Evolutionary conservation across 2,888 invertebrate species (phyloP).

Genomic region (Pristionchus mayeri): DNA sequence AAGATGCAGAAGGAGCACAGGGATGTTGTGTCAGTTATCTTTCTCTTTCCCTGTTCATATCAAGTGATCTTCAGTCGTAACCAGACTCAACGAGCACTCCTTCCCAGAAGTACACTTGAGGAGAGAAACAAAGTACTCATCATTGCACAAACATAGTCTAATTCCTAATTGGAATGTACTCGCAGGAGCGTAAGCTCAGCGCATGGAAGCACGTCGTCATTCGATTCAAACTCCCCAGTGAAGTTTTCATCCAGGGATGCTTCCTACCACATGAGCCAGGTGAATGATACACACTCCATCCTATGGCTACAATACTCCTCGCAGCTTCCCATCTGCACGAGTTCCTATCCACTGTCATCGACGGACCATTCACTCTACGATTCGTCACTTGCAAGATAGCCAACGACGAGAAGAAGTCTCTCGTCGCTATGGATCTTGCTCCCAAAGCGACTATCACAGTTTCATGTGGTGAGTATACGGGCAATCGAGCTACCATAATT

Average conservation of each 20-base stretch:
- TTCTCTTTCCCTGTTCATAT: not conserved
- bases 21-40: constrained; percentile 28
- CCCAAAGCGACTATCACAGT: constrained; percentile 40
- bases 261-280: constrained; percentile 44
- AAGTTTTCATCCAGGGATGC: constrained; percentile 19
- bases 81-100: constrained; percentile 34
- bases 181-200: not conserved
- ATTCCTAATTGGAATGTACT: too few species aligned
- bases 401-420: constrained; percentile 23
- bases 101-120: constrained; percentile 23
- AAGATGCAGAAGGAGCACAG: constrained; percentile 27
- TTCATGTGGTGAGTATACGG: not conserved
- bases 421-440: constrained; percentile 24
- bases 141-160: too few species aligned
- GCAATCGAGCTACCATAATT: too few species aligned
- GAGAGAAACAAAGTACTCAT: constrained; percentile 6
- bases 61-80: not conserved
- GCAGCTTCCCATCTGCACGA: not conserved
- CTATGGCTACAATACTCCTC: not conserved
- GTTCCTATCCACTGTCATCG: constrained; percentile 14
- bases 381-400: constrained; percentile 13
- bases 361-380: not conserved
- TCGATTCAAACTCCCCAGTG: constrained; percentile 18
- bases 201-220: constrained; percentile 32
- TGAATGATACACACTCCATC: not conserved